Percentiles rank a stretch among this genome's conserved stretches.
Evolutionary conservation across 2,113 vertebrate genomes (phyloP).

Genomic region (Pipra filicauda): DNA sequence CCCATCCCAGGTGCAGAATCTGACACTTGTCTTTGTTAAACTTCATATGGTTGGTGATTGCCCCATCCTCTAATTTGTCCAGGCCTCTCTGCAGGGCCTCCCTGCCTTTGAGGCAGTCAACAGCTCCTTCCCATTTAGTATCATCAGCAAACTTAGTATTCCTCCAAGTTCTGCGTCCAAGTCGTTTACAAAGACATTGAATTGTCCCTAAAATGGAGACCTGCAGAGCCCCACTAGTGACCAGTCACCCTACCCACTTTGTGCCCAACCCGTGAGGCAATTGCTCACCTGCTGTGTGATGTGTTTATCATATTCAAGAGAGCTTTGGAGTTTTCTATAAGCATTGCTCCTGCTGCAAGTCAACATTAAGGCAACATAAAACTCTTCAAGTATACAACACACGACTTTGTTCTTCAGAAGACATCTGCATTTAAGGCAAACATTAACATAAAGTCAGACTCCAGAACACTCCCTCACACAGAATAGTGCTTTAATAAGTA

Average conservation of each 20-base stretch:
- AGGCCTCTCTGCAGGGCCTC: neutral
- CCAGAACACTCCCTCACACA: neutral
- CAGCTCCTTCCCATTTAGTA: neutral
- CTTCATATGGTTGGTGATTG: neutral
- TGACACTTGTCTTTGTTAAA: neutral
- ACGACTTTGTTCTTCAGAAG: neutral
- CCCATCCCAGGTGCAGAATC: neutral
- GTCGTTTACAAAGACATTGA: neutral
- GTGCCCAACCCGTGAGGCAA: rapidly evolving
- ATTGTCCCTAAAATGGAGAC: neutral
- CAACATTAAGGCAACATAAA: neutral
- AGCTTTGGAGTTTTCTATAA: neutral
- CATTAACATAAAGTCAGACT: neutral
- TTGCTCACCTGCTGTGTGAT: neutral
- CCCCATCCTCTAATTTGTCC: neutral
- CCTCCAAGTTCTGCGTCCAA: neutral
- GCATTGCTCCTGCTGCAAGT: neutral
- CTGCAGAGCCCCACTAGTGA: neutral
- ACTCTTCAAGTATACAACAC: neutral
- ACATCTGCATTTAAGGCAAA: neutral
- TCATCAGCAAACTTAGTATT: neutral
- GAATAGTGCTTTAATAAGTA: neutral
- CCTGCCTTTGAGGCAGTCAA: neutral
- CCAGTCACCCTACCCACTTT: neutral
- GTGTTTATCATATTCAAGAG: neutral